Conservation (phyloP, 2,113 vertebrate genomes). For the Natator depressus region DNA sequence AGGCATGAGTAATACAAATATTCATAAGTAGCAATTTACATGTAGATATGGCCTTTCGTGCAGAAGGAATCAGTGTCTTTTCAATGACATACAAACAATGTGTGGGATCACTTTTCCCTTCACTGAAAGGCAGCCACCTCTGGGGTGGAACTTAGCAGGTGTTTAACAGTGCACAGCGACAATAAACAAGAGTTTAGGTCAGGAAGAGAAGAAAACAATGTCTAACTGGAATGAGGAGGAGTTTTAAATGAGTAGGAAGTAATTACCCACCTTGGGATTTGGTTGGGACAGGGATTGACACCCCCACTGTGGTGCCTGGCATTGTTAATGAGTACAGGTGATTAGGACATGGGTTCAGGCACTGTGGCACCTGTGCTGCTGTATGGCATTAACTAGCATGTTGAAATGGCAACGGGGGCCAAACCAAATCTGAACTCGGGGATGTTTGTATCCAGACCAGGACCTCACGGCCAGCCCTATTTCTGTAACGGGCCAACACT, state of each 20-base stretch:
- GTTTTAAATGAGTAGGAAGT: neutral
- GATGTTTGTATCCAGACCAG: neutral
- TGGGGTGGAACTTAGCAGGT: neutral
- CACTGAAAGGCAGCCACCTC: neutral
- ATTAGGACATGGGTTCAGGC: neutral
- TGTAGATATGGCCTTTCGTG: neutral
- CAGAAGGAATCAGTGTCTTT: neutral
- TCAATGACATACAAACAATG: neutral
- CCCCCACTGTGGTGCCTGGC: neutral
- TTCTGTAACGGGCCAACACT: neutral
- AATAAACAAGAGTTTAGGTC: neutral
- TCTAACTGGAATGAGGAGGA: neutral
- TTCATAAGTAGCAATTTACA: neutral
- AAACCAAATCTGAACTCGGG: neutral
- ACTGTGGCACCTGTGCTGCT: neutral
- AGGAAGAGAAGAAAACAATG: neutral
- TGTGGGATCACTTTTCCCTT: neutral
- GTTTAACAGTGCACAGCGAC: neutral
- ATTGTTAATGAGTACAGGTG: neutral
- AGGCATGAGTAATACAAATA: neutral
- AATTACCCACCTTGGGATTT: neutral
- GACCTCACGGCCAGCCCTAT: neutral
- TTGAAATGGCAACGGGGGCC: neutral
- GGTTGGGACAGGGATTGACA: neutral
- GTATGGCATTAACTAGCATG: neutral